phyloP scores from a whole-genome alignment of 2,888 invertebrate species.

The Lithophane leautieri region DNA sequence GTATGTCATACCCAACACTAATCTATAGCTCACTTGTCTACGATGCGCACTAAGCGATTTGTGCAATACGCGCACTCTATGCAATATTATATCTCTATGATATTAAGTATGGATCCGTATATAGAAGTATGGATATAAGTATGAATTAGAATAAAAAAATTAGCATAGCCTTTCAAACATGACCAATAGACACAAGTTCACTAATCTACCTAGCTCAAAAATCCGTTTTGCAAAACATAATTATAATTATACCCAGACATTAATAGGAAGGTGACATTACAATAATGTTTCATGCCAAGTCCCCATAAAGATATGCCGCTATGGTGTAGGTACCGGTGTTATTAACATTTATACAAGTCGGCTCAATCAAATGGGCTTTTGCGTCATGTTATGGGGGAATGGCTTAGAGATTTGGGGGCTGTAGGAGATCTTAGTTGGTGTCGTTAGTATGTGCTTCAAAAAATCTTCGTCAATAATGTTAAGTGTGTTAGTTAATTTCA shows the following conservation, averaged over 20 bases:
- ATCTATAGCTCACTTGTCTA: no score
- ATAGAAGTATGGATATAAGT: no score
- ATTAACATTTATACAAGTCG: constrained; percentile 41
- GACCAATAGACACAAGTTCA: constrained; percentile 28
- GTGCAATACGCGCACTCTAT: no score
- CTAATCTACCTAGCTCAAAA: constrained; percentile 5
- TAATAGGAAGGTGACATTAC: constrained; percentile 52
- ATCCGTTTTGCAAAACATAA: constrained; percentile 45
- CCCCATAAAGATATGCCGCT: constrained; percentile 56
- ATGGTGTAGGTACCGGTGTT: constrained; percentile 10
- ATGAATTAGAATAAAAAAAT: no score
- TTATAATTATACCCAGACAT: constrained; percentile 44
- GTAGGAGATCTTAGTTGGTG: neutral
- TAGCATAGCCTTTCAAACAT: no score
- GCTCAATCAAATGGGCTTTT: constrained; percentile 45
- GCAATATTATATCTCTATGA: no score
- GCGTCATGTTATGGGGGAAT: constrained; percentile 7
- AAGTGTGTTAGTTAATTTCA: neutral
- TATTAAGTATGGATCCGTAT: no score
- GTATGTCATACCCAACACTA: no score
- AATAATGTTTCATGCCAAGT: constrained; percentile 57
- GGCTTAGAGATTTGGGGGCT: neutral
- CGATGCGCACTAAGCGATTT: no score
- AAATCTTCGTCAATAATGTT: neutral
- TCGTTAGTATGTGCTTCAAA: neutral